These are phyloP conservation scores for Nansenia antarctica DNA, from an alignment of 2,113 vertebrate species.

Conservation along the genomic window DNA sequence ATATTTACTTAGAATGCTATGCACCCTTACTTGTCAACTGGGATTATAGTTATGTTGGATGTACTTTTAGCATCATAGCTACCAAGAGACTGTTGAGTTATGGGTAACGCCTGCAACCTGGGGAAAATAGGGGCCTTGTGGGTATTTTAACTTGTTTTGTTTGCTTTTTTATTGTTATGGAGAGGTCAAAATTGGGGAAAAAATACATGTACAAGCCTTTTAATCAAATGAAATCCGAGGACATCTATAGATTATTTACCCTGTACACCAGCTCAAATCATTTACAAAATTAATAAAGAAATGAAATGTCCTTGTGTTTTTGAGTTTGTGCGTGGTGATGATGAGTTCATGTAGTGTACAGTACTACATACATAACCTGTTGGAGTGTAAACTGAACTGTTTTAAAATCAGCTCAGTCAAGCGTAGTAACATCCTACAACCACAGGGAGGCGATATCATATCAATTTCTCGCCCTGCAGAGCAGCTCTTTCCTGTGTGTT, in stretches of 20 bases:
- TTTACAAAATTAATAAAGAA: slow-evolving; percentile 87
- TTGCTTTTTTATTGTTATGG: slow-evolving; percentile 79
- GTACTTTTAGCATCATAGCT: slow-evolving; percentile 80
- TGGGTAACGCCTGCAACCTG: slow-evolving; percentile 77
- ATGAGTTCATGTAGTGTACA: background rate
- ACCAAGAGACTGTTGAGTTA: slow-evolving; percentile 76
- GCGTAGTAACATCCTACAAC: background rate
- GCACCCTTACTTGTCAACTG: slow-evolving; percentile 78
- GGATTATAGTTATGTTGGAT: slow-evolving; percentile 82
- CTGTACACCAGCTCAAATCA: slow-evolving; percentile 85
- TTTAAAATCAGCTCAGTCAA: background rate
- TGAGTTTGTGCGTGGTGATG: slow-evolving; percentile 37
- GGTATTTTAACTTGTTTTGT: slow-evolving; percentile 73
- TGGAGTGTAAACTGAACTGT: background rate
- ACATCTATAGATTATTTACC: slow-evolving; percentile 80
- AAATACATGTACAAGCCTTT: slow-evolving; percentile 76
- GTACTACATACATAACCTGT: background rate
- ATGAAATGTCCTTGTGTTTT: slow-evolving; percentile 71
- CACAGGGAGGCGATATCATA: slow-evolving; percentile 38
- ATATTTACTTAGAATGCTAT: slow-evolving; percentile 85
- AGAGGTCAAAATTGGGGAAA: slow-evolving; percentile 69
- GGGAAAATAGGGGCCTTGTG: slow-evolving; percentile 68
- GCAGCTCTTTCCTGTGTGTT: slow-evolving; percentile 26
- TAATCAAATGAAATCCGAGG: slow-evolving; percentile 72
- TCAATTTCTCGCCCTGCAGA: background rate